A percentile compares a stretch with the other conserved stretches of the same genome.
These are phyloP conservation scores for Teleogryllus occipitalis DNA, from an alignment of 1,140 invertebrate species.

Conservation along the genomic window DNA sequence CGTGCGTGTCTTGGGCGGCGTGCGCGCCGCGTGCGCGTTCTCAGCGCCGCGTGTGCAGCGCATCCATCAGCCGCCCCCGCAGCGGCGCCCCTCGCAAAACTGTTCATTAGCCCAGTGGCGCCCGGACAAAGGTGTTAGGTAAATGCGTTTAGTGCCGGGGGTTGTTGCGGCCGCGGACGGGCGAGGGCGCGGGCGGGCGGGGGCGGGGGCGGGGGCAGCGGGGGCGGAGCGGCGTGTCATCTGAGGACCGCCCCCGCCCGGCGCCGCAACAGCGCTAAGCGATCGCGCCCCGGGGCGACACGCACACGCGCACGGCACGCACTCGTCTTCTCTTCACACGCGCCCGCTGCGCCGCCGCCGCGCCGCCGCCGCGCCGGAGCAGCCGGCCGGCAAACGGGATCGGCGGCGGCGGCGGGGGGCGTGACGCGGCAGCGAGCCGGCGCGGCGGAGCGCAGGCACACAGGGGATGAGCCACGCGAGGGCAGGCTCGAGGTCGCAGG, in stretches of 20 bases:
- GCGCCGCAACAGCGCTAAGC: background rate
- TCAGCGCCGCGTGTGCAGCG: background rate
- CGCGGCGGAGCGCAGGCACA: background rate
- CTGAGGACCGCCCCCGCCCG: too few species aligned
- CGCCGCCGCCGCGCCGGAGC: too few species aligned
- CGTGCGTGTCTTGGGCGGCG: background rate
- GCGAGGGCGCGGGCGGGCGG: too few species aligned
- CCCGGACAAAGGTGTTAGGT: background rate
- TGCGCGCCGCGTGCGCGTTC: background rate
- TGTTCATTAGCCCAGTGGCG: background rate
- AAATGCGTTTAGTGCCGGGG: constrained; percentile 3
- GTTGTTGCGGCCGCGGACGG: constrained; percentile 33
- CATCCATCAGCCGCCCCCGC: background rate
- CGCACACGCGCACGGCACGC: background rate
- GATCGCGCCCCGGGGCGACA: background rate
- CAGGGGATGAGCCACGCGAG: background rate
- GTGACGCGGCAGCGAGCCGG: background rate
- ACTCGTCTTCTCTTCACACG: background rate
- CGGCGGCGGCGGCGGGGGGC: too few species aligned
- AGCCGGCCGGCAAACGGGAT: background rate
- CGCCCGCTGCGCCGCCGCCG: too few species aligned
- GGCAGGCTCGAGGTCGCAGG: background rate
- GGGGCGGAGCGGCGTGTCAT: too few species aligned
- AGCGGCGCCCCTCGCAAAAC: background rate
- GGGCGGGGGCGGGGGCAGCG: too few species aligned